Percentiles rank a stretch among this genome's conserved stretches.
Evolutionary conservation across 1,140 invertebrate genomes (phyloP).

Genomic region (Yoshiicerus persimilis): DNA sequence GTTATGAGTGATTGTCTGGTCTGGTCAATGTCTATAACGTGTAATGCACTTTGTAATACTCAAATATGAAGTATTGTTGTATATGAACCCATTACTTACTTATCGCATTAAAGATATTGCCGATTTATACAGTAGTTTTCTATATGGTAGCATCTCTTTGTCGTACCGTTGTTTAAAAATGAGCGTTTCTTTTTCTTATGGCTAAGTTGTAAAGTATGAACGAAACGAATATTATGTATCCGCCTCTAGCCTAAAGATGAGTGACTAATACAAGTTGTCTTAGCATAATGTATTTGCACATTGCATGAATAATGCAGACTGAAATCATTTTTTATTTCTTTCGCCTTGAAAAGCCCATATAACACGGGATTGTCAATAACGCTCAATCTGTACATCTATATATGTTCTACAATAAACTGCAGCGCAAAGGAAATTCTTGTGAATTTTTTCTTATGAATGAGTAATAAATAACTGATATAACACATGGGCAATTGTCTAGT

Average conservation of each 20-base stretch:
- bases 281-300: not conserved
- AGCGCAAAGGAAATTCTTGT: not conserved
- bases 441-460: not conserved
- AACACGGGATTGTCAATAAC: not conserved
- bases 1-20: not conserved
- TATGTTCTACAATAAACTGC: not conserved
- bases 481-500: not conserved
- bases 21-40: no score
- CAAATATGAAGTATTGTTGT: not conserved
- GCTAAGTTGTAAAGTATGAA: not conserved
- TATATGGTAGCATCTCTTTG: no score
- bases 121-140: no score
- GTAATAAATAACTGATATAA: not conserved
- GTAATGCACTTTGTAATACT: not conserved
- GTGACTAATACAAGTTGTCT: not conserved
- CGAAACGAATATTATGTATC: not conserved
- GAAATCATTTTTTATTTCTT: not conserved
- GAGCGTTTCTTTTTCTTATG: not conserved
- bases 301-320: not conserved
- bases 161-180: not conserved
- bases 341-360: conserved; percentile 5
- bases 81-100: not conserved
- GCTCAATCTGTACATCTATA: not conserved
- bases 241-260: not conserved
- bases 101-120: not conserved